Base-by-base conservation (phyloP, 2,888 invertebrate species). In the Platycnemis pennipes region DNA sequence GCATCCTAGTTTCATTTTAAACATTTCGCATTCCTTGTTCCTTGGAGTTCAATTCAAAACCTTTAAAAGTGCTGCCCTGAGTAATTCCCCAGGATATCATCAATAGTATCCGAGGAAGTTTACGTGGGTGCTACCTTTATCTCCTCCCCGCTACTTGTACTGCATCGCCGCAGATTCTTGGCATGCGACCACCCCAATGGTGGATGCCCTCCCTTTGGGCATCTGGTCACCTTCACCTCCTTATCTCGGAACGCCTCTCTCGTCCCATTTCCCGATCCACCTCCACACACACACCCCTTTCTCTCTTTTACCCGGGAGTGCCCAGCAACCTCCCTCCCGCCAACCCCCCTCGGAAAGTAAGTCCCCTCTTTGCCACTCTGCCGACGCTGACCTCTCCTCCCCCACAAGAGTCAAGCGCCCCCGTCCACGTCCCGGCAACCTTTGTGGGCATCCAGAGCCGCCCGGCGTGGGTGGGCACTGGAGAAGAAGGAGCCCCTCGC, bases 401-500 rank as follows among this genome's bases (percentile, higher is more conserved):
- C 45, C 45, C 26, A 19, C 45, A n/a, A n/a, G 13, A 44, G 13
- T 45, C 45, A n/a, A n/a, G n/a, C 87, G 45, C 26, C 26, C 87
- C 37, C 53, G 42, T 45, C 91, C 44, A 45, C 63, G 26, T 37
- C 77, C 31, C 77, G 77, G 31, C 77, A 31, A 45, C 87, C 87
- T 91, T 91, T 91, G 91, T 69, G 91, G 91, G 42, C 63, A 42
- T 44, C 56, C n/a, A n/a, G 16, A 37, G 45, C 91, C 91, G 91
- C 63, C 77, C 91, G 56, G 91, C 91, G 91, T 91, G 91, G 91
- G 91, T 91, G 91, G 91, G 91, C 91, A 44, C 69, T 22, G 37
- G 37, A 77, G 77, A 37, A n/a, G 8, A 8, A 26, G 46, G 45
- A 22, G n/a, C 37, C 53, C 53, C 37, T 37, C 7, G 0, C 44